Percentiles rank a stretch among this genome's conserved stretches.
Evolutionary conservation across 2,888 invertebrate species (phyloP).

Genomic region (Brenthis daphne): DNA sequence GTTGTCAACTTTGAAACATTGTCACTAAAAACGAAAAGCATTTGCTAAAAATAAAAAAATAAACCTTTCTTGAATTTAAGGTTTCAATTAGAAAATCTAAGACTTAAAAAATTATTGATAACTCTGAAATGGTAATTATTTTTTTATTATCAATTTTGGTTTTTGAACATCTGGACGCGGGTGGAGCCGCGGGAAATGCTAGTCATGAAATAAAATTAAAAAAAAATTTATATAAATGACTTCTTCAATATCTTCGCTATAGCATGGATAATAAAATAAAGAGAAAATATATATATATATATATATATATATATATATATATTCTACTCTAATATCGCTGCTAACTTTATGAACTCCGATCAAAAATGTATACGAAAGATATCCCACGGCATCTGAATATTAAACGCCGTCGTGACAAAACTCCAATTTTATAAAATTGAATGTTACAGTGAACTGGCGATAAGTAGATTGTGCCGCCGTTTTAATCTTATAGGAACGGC

Average conservation of each 20-base stretch:
- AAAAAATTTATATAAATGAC: not conserved
- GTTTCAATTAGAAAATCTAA: too few relatives aligned
- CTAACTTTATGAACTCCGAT: slow-evolving; percentile 12
- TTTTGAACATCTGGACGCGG: too few relatives aligned
- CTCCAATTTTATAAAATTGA: slow-evolving; percentile 36
- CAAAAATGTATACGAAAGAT: slow-evolving; percentile 24
- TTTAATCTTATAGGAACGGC: slow-evolving; percentile 38
- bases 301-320: too few relatives aligned
- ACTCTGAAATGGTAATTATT: too few relatives aligned
- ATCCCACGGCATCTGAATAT: slow-evolving; percentile 21
- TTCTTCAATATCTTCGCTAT: not conserved
- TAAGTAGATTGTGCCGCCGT: slow-evolving; percentile 34
- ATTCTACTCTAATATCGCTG: not conserved
- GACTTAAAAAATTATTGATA: too few relatives aligned
- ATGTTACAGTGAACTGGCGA: slow-evolving; percentile 30
- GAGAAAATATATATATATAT: not conserved
- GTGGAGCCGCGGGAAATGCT: too few relatives aligned
- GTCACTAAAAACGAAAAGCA: too few relatives aligned
- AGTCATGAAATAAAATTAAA: too few relatives aligned
- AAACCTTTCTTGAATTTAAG: too few relatives aligned
- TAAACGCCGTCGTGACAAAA: slow-evolving; percentile 31
- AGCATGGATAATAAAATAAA: not conserved
- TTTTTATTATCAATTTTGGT: too few relatives aligned
- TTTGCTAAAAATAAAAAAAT: too few relatives aligned
- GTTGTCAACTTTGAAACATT: too few relatives aligned